Evolutionary conservation across 2,113 vertebrate species (phyloP), one percentile per base, ranked within the genome.

Genomic region (Otus sunia): DNA sequence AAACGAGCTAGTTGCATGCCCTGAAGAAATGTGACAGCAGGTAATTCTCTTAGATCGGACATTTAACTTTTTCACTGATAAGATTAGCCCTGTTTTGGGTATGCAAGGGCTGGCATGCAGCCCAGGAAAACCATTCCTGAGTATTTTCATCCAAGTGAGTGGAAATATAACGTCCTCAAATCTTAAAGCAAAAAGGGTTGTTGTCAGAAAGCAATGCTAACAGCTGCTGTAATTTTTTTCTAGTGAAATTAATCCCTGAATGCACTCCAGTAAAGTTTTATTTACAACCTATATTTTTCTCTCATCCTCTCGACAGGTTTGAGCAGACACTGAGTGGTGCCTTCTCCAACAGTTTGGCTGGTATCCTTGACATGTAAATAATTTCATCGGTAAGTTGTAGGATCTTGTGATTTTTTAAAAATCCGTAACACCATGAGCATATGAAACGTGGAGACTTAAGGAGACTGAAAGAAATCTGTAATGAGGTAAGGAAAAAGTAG

Each of bases 191-290:
- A 10, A 30, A 86, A 67, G 6, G 36, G 9, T 21, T 71, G 59
- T 47, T 91, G 50, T 52, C 64, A 66, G 84, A 87, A 89, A 87
- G 64, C 64, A 78, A 43, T 11, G 5, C 29, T 89, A 89, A 56
- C 60, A 75, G 34, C 84, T 78, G n/a, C 60, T 94, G 43, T 91
- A 63, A 91, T 89, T 39, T 90, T 86, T 53, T 83, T 16, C n/a
- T 66, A 26, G 39, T 45, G 37, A 83, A 94, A 91, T 94, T 86
- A 95, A 77, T 94, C 75, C 75, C 41, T 56, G 41, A 71, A 89
- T 85, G 67, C 71, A 12, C 60, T 89, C 39, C 30, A 82, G 87
- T 49, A 91, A 94, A 82, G 43, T 58, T 90, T 60, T 85, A 1
- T 60, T 91, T 43, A 34, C 39, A 92, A 60, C 64, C 68, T 89